Percentiles rank a stretch among this genome's conserved stretches.
phyloP scores from a whole-genome alignment of 2,797 vertebrate species.

The Tokudaia tokunoshimensis region DNA sequence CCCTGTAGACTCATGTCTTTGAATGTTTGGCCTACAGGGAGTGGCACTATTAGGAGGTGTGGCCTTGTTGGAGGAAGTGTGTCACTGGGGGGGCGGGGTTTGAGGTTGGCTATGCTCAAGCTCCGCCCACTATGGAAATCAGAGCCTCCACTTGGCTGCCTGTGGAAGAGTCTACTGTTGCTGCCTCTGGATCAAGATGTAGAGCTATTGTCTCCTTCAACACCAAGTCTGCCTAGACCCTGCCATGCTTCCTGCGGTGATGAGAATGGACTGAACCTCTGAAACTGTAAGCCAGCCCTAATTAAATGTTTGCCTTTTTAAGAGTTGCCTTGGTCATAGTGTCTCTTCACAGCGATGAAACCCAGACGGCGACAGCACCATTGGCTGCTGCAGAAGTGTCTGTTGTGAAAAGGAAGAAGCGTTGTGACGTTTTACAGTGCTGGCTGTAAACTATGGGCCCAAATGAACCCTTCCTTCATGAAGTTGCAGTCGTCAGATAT shows the following conservation, averaged over 20 bases:
- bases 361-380: background rate
- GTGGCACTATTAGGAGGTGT: too few species aligned
- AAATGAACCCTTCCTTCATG: background rate
- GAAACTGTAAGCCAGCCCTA: background rate
- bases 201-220: background rate
- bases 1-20: too few species aligned
- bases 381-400: background rate
- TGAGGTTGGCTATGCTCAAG: background rate
- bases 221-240: background rate
- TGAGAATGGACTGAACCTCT: background rate
- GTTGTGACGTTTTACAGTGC: background rate
- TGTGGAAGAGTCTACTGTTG: too few species aligned
- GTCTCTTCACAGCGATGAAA: background rate
- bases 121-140: background rate
- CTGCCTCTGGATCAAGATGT: background rate
- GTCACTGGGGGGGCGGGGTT: background rate
- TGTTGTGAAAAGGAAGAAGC: background rate
- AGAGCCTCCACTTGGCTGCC: background rate
- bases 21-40: background rate
- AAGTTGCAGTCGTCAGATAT: background rate
- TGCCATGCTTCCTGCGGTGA: background rate
- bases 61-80: background rate
- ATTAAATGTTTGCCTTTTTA: background rate
- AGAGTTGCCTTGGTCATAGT: background rate
- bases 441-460: background rate